A percentile compares a stretch with the other conserved stretches of the same genome.
phyloP scores from a whole-genome alignment of 2,888 invertebrate genomes.

The Diarsia rubi region DNA sequence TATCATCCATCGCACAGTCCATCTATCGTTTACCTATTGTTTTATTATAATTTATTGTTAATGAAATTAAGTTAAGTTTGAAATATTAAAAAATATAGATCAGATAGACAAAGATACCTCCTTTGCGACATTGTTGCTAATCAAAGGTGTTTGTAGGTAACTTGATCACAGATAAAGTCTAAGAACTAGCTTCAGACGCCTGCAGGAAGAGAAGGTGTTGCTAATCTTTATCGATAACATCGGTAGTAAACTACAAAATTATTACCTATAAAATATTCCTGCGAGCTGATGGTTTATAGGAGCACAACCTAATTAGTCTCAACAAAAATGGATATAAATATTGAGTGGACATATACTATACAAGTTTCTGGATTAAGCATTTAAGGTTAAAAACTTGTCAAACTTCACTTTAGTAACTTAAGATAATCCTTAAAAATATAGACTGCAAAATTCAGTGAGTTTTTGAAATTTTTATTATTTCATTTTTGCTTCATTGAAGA shows the following conservation, averaged over 20 bases:
- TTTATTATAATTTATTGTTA: background rate
- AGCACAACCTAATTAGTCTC: background rate
- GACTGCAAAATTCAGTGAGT: background rate
- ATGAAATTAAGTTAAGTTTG: background rate
- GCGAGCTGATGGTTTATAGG: background rate
- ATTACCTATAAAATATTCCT: constrained; percentile 23
- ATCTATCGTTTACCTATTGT: background rate
- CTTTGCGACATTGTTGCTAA: background rate
- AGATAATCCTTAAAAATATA: background rate
- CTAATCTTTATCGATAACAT: constrained; percentile 4
- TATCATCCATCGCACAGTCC: background rate
- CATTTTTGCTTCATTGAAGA: background rate
- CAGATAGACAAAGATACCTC: no score
- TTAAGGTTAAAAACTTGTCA: background rate
- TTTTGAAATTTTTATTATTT: background rate
- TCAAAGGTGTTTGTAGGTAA: background rate
- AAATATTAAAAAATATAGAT: background rate
- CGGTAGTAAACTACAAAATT: constrained; percentile 17
- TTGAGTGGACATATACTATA: background rate
- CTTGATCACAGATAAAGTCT: background rate
- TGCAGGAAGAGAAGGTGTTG: constrained; percentile 18
- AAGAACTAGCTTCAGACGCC: background rate
- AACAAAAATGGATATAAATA: constrained; percentile 25
- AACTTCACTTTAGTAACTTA: background rate
- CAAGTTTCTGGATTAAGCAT: background rate